Conservation (phyloP, 1,140 invertebrate genomes). For the Leptinotarsa texana region DNA sequence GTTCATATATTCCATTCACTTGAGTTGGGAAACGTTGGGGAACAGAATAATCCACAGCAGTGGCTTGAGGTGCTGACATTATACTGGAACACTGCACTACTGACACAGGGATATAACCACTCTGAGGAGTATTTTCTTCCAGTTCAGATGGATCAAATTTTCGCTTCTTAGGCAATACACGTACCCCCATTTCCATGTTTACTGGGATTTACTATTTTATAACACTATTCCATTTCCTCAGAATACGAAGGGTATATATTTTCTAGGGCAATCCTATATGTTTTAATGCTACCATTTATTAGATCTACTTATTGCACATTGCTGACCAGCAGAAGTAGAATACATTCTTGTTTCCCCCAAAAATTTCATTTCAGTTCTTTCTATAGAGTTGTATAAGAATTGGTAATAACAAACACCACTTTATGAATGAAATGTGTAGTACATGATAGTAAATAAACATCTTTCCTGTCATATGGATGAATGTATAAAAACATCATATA, state of each 20-base stretch:
- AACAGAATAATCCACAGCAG: slow-evolving; percentile 65
- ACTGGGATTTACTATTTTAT: slow-evolving; percentile 19
- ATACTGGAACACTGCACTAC: slow-evolving; percentile 50
- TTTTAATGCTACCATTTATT: slow-evolving; percentile 27
- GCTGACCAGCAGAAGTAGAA: slow-evolving; percentile 24
- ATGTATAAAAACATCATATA: slow-evolving; percentile 19
- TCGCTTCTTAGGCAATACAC: slow-evolving; percentile 84
- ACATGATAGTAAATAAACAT: slow-evolving; percentile 51
- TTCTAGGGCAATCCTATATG: slow-evolving; percentile 40
- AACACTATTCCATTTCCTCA: slow-evolving; percentile 25
- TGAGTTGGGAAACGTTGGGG: slow-evolving; percentile 35
- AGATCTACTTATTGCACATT: slow-evolving; percentile 27
- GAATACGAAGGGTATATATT: slow-evolving; percentile 33
- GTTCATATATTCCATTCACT: slow-evolving; percentile 37
- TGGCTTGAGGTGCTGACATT: slow-evolving; percentile 61
- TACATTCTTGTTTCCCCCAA: slow-evolving; percentile 12
- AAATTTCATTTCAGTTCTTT: background rate
- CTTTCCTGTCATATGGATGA: slow-evolving; percentile 36
- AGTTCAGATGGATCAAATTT: slow-evolving; percentile 84
- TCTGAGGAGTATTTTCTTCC: slow-evolving; percentile 62
- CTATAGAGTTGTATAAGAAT: slow-evolving; percentile 23
- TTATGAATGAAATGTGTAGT: slow-evolving; percentile 51
- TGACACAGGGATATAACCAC: slow-evolving; percentile 48
- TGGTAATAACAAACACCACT: slow-evolving; percentile 42
- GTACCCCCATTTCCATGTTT: slow-evolving; percentile 57